These are phyloP conservation scores for Alaudala cheleensis DNA, from an alignment of 2,113 vertebrate genomes.

Conservation along the genomic window DNA sequence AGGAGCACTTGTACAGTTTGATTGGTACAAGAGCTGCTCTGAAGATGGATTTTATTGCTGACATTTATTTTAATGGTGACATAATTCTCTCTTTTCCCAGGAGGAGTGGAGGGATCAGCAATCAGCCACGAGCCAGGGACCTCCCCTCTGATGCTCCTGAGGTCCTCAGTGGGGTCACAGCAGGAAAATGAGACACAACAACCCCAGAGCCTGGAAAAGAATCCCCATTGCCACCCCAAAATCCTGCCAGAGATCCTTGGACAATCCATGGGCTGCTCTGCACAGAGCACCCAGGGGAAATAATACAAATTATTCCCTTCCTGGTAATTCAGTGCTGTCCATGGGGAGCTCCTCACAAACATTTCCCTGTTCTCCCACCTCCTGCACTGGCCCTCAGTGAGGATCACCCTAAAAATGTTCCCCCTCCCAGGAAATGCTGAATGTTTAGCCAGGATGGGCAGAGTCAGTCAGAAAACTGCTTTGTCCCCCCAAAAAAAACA, in stretches of 20 bases:
- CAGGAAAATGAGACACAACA: neutral
- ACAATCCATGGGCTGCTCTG: neutral
- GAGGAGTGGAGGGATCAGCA: neutral
- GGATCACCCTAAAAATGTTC: neutral
- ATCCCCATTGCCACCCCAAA: neutral
- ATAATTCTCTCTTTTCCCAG: neutral
- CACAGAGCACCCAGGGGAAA: neutral
- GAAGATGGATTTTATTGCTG: neutral
- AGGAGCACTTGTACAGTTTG: neutral
- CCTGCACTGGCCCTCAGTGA: neutral
- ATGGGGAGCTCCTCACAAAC: rapidly evolving
- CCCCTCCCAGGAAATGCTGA: neutral
- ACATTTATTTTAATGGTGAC: neutral
- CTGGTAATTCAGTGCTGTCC: neutral
- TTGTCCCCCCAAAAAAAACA: neutral
- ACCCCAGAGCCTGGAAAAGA: neutral
- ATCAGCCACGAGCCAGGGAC: neutral
- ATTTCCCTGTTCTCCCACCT: neutral
- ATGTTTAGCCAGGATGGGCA: neutral
- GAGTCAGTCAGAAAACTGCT: neutral
- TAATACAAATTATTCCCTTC: neutral
- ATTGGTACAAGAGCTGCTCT: neutral
- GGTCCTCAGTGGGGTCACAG: neutral
- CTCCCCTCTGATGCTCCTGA: neutral
- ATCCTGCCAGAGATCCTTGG: neutral